A percentile compares a stretch with the other conserved stretches of the same genome.
Conservation (phyloP, 2,888 invertebrate genomes). For the Blastobasis lacticolella region DNA sequence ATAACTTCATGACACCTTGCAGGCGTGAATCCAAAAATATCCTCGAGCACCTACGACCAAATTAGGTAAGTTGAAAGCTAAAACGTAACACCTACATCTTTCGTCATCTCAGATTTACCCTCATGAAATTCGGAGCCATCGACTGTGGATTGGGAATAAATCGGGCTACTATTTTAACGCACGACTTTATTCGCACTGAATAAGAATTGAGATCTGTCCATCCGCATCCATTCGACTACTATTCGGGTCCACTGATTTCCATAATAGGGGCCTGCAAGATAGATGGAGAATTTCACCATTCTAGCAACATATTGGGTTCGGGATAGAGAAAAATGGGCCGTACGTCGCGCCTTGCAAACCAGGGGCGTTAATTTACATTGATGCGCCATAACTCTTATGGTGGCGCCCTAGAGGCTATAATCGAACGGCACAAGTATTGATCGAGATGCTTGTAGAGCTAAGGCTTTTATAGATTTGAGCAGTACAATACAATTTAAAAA, state of each 20-base stretch:
- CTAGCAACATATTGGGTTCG: conserved; percentile 57
- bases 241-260: conserved; percentile 38
- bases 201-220: conserved; percentile 19
- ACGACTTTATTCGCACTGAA: too few species aligned
- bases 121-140: too few species aligned
- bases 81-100: conserved; percentile 12
- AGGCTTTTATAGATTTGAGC: too few species aligned
- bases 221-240: conserved; percentile 22
- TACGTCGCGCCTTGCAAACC: conserved; percentile 45
- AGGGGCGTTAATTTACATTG: conserved; percentile 42
- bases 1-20: too few species aligned
- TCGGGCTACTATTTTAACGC: too few species aligned
- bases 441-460: not conserved
- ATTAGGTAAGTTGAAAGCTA: too few species aligned
- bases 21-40: too few species aligned
- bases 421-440: conserved; percentile 9
- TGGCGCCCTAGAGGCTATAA: conserved; percentile 14
- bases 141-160: too few species aligned
- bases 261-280: conserved; percentile 56
- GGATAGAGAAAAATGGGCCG: conserved; percentile 58
- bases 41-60: too few species aligned
- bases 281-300: conserved; percentile 44
- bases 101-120: not conserved
- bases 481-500: too few species aligned
- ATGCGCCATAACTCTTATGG: conserved; percentile 23